Evolutionary conservation across 1,140 invertebrate species (phyloP), one percentile per base, ranked within the genome.

Genomic region (Bombus sibiricus): DNA sequence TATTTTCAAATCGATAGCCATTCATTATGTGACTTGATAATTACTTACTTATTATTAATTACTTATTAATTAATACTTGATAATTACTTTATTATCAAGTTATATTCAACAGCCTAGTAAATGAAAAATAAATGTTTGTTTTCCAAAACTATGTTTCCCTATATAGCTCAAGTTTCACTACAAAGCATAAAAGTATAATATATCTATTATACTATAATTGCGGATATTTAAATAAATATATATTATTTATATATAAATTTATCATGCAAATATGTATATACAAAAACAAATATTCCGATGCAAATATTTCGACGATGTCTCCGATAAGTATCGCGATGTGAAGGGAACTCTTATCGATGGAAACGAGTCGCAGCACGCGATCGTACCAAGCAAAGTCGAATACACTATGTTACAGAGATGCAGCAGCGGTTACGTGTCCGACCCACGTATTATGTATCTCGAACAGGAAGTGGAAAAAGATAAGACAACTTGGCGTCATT

Each of bases 381-480:
- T 73, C 68, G 13, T 47, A 22, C 64, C 37, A 25, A 59, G 47
- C 59, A 25, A 79, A 81, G 59, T 77, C 82, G 77, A 81, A 85
- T 71, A 66, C 77, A 69, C 77, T 39, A 47, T 79, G 78, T 88
- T 85, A 73, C 82, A 72, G 73, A 87, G 78, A 86, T 86, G 88
- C 87, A 88, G 81, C 87, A 66, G 71, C 78, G 57, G 83, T 85
- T 87, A 87, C 78, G 77, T 76, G 74, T 86, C 69, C 86, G 83
- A 78, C 88, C 84, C 83, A 86, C 86, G 89, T 90, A 91, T 91
- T 88, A 90, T 90, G 86, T 89, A 91, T 91, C 90, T 84, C 84
- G 87, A 89, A 91, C 90, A 88, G 90, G 90, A 91, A 91, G 89
- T 91, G 85, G 73, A 86, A 87, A 53, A 89, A 91, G 90, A 91